A percentile compares a stretch with the other conserved stretches of the same genome.
These are phyloP conservation scores for Xiphophorus maculatus DNA, from an alignment of 2,113 vertebrate species.

Conservation along the genomic window DNA sequence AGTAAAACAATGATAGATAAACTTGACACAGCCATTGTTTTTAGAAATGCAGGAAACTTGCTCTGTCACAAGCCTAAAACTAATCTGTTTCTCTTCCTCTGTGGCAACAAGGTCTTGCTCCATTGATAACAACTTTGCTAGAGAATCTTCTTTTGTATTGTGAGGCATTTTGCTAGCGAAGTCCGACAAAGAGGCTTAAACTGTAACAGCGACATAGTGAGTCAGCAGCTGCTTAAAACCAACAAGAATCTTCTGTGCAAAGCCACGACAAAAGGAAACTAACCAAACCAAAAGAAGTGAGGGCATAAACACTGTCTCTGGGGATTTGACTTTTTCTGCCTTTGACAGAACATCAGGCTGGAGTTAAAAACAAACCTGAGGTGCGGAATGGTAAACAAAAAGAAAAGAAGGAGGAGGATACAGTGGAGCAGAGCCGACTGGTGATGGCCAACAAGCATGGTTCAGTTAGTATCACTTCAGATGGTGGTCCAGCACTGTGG, in stretches of 20 bases:
- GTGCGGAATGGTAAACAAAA: neutral
- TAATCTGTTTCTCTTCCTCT: conserved; percentile 49
- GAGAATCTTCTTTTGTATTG: conserved; percentile 16
- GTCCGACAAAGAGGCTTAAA: neutral
- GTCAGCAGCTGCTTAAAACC: neutral
- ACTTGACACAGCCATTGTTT: neutral
- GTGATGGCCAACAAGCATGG: too few species aligned
- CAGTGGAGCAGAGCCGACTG: neutral
- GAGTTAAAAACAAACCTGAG: neutral
- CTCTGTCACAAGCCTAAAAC: conserved; percentile 18
- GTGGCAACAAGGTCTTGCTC: conserved; percentile 23
- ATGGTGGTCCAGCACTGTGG: conserved; percentile 6
- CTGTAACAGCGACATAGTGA: neutral
- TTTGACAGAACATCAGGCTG: neutral
- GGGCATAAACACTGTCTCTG: neutral
- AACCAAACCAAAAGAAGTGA: neutral
- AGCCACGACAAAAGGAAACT: neutral
- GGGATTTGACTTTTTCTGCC: neutral
- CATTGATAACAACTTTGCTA: neutral
- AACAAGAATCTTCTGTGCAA: neutral
- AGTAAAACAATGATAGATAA: neutral
- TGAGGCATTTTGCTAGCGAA: conserved; percentile 1
- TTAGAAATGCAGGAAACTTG: conserved; percentile 18
- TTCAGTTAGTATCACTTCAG: neutral
- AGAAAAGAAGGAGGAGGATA: too few species aligned